Percentiles rank a stretch among this genome's conserved stretches.
Evolutionary conservation across 1,140 invertebrate species (phyloP).

Genomic region (Pectinophora gossypiella): DNA sequence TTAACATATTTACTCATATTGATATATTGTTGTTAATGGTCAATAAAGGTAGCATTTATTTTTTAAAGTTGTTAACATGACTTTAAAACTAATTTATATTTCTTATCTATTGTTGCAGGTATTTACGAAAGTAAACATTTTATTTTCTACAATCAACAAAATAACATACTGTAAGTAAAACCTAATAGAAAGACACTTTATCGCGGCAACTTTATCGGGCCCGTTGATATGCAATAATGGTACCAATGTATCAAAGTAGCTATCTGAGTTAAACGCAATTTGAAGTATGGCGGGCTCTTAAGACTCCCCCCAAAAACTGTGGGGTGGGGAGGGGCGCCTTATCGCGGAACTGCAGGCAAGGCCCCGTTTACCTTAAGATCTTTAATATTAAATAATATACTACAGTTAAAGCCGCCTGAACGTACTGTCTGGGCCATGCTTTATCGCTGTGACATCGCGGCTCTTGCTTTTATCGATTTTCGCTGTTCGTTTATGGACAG

Average conservation of each 20-base stretch:
- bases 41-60: too few relatives aligned
- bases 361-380: slow-evolving; percentile 71
- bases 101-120: too few relatives aligned
- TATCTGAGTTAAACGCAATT: slow-evolving; percentile 72
- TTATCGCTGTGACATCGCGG: slow-evolving; percentile 32
- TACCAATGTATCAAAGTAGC: slow-evolving; percentile 69
- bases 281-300: slow-evolving; percentile 70
- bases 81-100: too few relatives aligned
- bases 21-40: too few relatives aligned
- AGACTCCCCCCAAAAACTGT: slow-evolving; percentile 54
- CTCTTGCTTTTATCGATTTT: not conserved
- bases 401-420: slow-evolving; percentile 61
- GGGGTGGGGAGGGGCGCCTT: slow-evolving; percentile 47
- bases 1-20: too few relatives aligned
- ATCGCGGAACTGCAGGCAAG: slow-evolving; percentile 69
- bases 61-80: too few relatives aligned
- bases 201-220: slow-evolving; percentile 40
- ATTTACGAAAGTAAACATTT: too few relatives aligned
- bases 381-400: slow-evolving; percentile 75
- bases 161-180: not conserved
- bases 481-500: too few relatives aligned
- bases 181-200: not conserved
- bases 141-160: too few relatives aligned
- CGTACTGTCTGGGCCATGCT: slow-evolving; percentile 39
- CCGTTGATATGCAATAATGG: slow-evolving; percentile 70